Evolutionary conservation across 2,113 vertebrate species (phyloP).

Genomic region (Anarrhichthys ocellatus): DNA sequence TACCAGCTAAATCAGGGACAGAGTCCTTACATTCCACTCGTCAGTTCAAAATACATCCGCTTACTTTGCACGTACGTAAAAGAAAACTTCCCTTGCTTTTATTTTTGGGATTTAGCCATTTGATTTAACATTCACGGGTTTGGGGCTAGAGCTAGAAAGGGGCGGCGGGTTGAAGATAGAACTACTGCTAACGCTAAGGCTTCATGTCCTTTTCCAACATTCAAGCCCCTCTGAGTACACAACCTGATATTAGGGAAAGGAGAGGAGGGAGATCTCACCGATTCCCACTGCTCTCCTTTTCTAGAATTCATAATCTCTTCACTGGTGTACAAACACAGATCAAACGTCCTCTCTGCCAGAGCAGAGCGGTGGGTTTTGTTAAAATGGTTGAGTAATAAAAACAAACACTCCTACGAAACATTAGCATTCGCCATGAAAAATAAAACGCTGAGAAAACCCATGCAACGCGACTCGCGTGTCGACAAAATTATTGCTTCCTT

Average conservation of each 20-base stretch:
- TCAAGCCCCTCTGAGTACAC: constrained; percentile 56
- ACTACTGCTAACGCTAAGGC: constrained; percentile 69
- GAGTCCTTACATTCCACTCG: constrained; percentile 78
- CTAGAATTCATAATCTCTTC: constrained; percentile 66
- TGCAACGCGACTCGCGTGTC: constrained; percentile 62
- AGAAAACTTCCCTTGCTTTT: constrained; percentile 62
- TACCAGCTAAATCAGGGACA: constrained; percentile 40
- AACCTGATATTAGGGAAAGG: constrained; percentile 63
- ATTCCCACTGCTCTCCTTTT: constrained; percentile 38
- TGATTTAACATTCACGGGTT: constrained; percentile 72
- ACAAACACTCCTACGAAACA: constrained; percentile 78
- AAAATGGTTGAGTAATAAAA: constrained; percentile 80
- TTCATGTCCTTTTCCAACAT: constrained; percentile 53
- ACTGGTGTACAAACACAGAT: constrained; percentile 69
- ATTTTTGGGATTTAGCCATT: constrained; percentile 76
- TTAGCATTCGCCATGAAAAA: constrained; percentile 74
- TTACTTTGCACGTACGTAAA: constrained; percentile 51
- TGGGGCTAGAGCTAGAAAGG: constrained; percentile 47
- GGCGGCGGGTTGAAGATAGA: constrained; percentile 22
- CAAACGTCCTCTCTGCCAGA: constrained; percentile 33
- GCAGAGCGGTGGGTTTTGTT: constrained; percentile 60
- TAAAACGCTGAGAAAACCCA: constrained; percentile 75
- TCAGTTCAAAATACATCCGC: constrained; percentile 75
- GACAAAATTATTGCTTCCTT: constrained; percentile 89
- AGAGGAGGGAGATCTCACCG: constrained; percentile 28